A percentile compares a stretch with the other conserved stretches of the same genome.
These are phyloP conservation scores for Stratiomys singularior DNA, from an alignment of 2,888 invertebrate genomes.

Conservation along the genomic window DNA sequence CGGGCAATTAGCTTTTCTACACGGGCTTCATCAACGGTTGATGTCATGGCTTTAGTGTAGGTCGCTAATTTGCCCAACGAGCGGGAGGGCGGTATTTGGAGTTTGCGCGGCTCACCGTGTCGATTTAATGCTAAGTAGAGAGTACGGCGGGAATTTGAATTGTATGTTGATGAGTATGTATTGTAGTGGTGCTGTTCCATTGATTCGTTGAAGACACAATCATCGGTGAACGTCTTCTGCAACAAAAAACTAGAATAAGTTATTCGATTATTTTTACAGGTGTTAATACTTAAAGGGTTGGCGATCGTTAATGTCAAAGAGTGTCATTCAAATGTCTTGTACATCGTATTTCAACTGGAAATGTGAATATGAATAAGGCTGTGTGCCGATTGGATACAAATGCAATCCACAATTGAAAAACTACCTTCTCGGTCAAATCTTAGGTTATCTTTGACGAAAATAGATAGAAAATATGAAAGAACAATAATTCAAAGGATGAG, in stretches of 20 bases:
- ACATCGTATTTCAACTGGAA: too few relatives aligned
- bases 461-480: too few relatives aligned
- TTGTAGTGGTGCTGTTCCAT: constrained; percentile 87
- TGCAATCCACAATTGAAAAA: too few relatives aligned
- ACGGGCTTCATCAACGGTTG: constrained; percentile 68
- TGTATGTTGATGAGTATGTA: constrained; percentile 81
- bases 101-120: constrained; percentile 76
- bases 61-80: constrained; percentile 78
- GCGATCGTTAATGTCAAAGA: neutral
- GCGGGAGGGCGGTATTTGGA: constrained; percentile 75
- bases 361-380: too few relatives aligned
- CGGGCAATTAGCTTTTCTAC: constrained; percentile 68
- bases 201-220: constrained; percentile 88
- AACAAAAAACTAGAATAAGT: constrained; percentile 67
- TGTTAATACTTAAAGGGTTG: neutral
- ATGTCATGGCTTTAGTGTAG: constrained; percentile 78
- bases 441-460: too few relatives aligned
- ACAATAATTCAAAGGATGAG: too few relatives aligned
- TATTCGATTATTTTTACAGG: constrained; percentile 43
- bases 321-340: too few relatives aligned
- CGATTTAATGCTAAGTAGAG: constrained; percentile 82
- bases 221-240: constrained; percentile 85
- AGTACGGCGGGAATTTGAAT: constrained; percentile 76
- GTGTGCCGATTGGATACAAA: too few relatives aligned
- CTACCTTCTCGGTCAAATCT: too few relatives aligned